Evolutionary conservation across 2,888 invertebrate genomes (phyloP).

Genomic region (Augiades crinisus): DNA sequence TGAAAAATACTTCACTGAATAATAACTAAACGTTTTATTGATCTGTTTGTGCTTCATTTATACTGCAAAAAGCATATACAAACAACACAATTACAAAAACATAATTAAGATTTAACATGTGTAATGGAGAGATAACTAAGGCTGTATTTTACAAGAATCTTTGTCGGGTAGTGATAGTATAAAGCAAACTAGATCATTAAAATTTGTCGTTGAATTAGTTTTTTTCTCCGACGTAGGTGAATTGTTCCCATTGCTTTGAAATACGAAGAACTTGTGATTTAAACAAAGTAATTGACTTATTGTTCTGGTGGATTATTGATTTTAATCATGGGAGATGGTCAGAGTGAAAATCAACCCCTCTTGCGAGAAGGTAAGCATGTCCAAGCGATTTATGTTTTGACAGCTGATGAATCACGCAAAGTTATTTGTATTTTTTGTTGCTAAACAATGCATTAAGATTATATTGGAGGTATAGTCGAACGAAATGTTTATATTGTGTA

Average conservation of each 20-base stretch:
- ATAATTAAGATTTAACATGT: too few species aligned
- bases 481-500: conserved; percentile 49
- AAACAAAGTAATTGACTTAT: conserved; percentile 41
- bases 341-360: conserved; percentile 83
- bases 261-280: conserved; percentile 32
- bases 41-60: too few species aligned
- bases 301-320: conserved; percentile 34
- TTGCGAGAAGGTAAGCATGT: conserved; percentile 67
- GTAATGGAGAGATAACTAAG: background rate
- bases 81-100: too few species aligned
- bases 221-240: conserved; percentile 6
- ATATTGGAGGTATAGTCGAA: conserved; percentile 27
- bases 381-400: conserved; percentile 55
- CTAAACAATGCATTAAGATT: conserved; percentile 58
- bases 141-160: background rate
- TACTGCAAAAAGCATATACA: too few species aligned
- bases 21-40: too few species aligned
- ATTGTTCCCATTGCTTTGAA: background rate
- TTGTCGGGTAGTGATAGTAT: background rate
- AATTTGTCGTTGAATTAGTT: background rate
- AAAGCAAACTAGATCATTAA: background rate
- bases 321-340: conserved; percentile 83
- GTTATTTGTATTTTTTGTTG: conserved; percentile 57
- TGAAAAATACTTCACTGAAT: too few species aligned
- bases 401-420: conserved; percentile 74